Evolutionary conservation across 2,797 vertebrate species (phyloP), one percentile per base, ranked within the genome.

Genomic region (Lagocephalus sceleratus): DNA sequence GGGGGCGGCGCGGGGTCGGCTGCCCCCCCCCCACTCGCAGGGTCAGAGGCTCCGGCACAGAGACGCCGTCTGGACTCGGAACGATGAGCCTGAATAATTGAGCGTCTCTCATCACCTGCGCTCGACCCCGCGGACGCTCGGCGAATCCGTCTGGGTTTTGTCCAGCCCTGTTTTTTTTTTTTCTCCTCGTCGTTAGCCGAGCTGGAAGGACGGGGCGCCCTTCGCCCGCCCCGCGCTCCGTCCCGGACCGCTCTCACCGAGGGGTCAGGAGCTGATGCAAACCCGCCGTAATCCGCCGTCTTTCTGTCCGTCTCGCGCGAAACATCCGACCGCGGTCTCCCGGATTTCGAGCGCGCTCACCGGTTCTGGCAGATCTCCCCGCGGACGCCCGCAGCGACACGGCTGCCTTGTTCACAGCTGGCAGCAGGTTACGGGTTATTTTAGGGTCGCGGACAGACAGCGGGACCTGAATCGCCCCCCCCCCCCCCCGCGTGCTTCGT

Each of bases 381-480:
- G 57, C 41, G 46, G 67, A 57, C n/a, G 48, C 20, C 52, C 26
- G 29, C 54, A 21, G 71, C 39, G 26, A 50, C 59, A 15, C 42
- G 21, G 56, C 42, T 35, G 48, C 46, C 78, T 81, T 76, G 60
- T 66, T 62, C 16, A 6, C 53, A 14, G 49, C 44, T 65, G 64
- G 65, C 73, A 61, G 66, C 84, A 85, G 81, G 71, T 82, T 81
- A 72, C 21, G 47, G 56, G 75, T 60, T 85, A 82, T 85, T 81
- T 84, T 82, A 69, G 65, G 57, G 54, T 43, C 52, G 63, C 56
- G 53, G 83, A 68, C 81, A 84, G 70, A 76, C 83, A 74, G 72
- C 19, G 39, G n/a, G 14, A 6, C n/a, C 39, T 16, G n/a, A 40
- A 17, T 16, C 39, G 8, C 15, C 39, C 7, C 6, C 2, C 26